Conservation (phyloP, 1,140 invertebrate species). For the Zaprionus camerounensis region DNA sequence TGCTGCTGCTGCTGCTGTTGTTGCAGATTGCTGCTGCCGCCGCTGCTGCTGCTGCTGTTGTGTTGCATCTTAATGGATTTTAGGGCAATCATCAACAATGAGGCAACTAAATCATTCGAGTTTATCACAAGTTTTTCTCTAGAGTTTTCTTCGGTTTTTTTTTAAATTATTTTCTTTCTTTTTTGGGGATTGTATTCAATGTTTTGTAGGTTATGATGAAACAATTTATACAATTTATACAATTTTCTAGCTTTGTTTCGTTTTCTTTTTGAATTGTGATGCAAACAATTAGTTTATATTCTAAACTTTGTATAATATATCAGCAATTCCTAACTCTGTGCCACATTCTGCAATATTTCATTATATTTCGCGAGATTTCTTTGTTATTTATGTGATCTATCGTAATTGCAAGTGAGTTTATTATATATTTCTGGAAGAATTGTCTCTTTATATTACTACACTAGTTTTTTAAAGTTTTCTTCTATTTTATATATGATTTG, state of each 20-base stretch:
- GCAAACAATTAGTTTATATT: no score
- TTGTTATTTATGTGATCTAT: no score
- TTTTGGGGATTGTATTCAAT: background rate
- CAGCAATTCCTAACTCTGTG: no score
- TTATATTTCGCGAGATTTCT: no score
- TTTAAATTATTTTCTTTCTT: slow-evolving; percentile 30
- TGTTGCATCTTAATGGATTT: slow-evolving; percentile 73
- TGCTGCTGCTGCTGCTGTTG: slow-evolving; percentile 42
- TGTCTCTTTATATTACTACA: no score
- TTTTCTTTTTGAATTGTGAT: background rate
- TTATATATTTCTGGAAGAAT: no score
- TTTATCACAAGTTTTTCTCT: slow-evolving; percentile 67
- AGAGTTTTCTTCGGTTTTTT: background rate
- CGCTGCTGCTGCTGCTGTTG: slow-evolving; percentile 54
- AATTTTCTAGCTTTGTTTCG: background rate
- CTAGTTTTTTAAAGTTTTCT: no score
- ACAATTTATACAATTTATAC: slow-evolving; percentile 8
- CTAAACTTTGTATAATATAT: no score
- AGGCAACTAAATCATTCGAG: slow-evolving; percentile 65
- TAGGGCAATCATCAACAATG: slow-evolving; percentile 73
- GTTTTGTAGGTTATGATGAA: slow-evolving; percentile 16
- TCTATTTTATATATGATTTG: no score
- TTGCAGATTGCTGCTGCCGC: slow-evolving; percentile 33
- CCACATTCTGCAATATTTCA: no score
- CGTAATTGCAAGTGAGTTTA: no score